These are phyloP conservation scores for Diplolepis rosae DNA, from an alignment of 2,888 invertebrate species.

Conservation along the genomic window DNA sequence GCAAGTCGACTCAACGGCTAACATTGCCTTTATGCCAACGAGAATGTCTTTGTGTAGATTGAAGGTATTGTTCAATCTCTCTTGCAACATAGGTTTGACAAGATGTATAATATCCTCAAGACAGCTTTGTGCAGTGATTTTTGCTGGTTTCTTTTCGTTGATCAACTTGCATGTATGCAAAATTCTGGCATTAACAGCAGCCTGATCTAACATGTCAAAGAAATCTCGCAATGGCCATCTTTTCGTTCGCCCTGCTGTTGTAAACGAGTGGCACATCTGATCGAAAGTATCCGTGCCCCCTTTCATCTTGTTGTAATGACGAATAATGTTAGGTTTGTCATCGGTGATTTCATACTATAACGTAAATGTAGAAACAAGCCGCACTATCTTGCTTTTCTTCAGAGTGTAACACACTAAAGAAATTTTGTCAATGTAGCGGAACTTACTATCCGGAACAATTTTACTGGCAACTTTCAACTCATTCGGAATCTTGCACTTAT, in stretches of 20 bases:
- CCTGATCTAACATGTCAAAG: constrained; percentile 53
- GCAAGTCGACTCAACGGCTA: too few species aligned
- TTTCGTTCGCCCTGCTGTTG: constrained; percentile 42
- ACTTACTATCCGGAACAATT: constrained; percentile 35
- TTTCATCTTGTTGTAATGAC: constrained; percentile 47
- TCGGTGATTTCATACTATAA: constrained; percentile 11
- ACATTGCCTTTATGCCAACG: too few species aligned
- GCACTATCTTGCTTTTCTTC: constrained; percentile 40
- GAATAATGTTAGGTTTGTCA: too few species aligned
- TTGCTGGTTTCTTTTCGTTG: too few species aligned
- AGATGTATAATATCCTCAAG: too few species aligned
- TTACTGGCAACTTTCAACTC: too few species aligned
- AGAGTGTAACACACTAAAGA: constrained; percentile 29
- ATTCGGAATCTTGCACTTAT: too few species aligned
- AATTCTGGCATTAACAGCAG: constrained; percentile 50
- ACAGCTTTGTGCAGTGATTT: too few species aligned
- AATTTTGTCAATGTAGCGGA: constrained; percentile 31
- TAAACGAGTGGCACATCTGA: constrained; percentile 47
- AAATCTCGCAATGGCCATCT: constrained; percentile 54
- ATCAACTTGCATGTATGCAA: constrained; percentile 31
- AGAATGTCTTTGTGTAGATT: too few species aligned
- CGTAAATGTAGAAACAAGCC: constrained; percentile 36
- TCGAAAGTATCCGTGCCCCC: constrained; percentile 54
- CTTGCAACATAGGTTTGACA: too few species aligned
- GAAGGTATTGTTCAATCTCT: too few species aligned